Evolutionary conservation across 1,140 invertebrate species (phyloP), one percentile per base, ranked within the genome.

Genomic region (Hypsibius dujardini): DNA sequence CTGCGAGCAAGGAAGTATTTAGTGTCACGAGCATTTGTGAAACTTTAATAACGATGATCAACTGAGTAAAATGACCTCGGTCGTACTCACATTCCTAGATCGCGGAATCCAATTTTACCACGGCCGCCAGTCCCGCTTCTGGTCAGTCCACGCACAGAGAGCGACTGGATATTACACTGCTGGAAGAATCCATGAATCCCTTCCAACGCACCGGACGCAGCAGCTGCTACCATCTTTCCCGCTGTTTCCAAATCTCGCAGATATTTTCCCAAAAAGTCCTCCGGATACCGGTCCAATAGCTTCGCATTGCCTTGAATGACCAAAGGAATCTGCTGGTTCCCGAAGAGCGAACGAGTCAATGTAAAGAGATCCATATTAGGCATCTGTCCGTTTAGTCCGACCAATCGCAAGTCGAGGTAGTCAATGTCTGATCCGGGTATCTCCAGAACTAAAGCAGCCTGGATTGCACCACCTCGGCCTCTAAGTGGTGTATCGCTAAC

Each of bases 351-450:
- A 75, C 92, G 87, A 2, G 90, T 88, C 59, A 97, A 83, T 81
- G 98, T 97, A 70, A 95, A 89, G 69, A 98, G 84, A 83, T 98
- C 95, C 72, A 98, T 82, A 82, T 98, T 98, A 0, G 95, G 93
- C 59, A 97, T 80, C 77, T 97, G 94, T 2, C 95, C 95, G 82
- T 98, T 98, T 1, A 98, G 78, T 0, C 94, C 94, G 82, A 95
- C 90, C 42, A 96, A 85, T 82, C 87, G 88, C 0, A 90, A 82
- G 77, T 90, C 86, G 28, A 88, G 80, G 46, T 83, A 83, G 59
- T 80, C 82, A 47, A 93, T 84, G 74, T 85, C 85, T 71, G 86
- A 84, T 50, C 85, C 83, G 76, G 90, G 87, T 50, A 97, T 84
- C 81, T 97, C 92, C 71, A 97, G 83, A 82, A 95, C 95, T 0